Percentiles rank a stretch among this genome's conserved stretches.
phyloP scores from a whole-genome alignment of 1,140 invertebrate species.

The Cydia pomonella region DNA sequence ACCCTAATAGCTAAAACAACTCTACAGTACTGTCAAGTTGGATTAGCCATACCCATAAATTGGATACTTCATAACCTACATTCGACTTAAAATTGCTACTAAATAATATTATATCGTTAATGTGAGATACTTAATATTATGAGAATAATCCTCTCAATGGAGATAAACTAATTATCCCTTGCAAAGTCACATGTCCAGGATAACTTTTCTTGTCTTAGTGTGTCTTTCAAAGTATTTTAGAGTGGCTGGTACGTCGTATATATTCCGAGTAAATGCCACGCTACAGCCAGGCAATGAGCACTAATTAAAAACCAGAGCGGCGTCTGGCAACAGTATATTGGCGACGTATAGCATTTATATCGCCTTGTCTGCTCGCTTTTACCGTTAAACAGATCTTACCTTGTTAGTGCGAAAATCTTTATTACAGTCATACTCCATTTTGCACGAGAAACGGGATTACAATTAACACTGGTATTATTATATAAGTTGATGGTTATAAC shows the following conservation, averaged over 20 bases:
- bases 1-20: no score
- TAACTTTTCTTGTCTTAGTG: background rate
- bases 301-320: constrained; percentile 30
- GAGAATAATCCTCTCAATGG: background rate
- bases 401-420: constrained; percentile 26
- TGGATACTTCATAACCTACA: no score
- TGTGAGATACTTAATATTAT: background rate
- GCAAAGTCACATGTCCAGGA: background rate
- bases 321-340: constrained; percentile 31
- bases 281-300: constrained; percentile 23
- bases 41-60: no score
- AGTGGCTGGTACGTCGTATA: constrained; percentile 4
- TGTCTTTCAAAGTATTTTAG: constrained; percentile 2
- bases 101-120: no score
- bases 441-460: constrained; percentile 2
- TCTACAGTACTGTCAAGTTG: no score
- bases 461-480: background rate
- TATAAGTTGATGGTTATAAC: background rate
- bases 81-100: no score
- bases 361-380: constrained; percentile 24
- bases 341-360: constrained; percentile 33
- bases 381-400: constrained; percentile 29
- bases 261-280: background rate
- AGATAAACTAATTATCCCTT: background rate
- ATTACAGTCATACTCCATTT: constrained; percentile 3